Percentiles rank a stretch among this genome's conserved stretches.
Conservation (phyloP, 2,113 vertebrate species). For the Bubo blakistoni region DNA sequence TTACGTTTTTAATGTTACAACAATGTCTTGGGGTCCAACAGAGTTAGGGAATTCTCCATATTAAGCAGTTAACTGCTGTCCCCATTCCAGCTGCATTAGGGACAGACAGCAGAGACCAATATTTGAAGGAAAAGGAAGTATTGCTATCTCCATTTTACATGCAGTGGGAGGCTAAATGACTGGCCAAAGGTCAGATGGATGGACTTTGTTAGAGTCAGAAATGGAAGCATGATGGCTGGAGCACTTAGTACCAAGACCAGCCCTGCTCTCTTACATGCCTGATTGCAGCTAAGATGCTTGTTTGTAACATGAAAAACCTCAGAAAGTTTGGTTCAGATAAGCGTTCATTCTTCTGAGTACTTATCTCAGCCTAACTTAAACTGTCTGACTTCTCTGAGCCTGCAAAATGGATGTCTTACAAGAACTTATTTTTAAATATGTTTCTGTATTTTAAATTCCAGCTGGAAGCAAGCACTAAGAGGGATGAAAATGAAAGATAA, state of each 20-base stretch:
- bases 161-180: not conserved
- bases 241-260: not conserved
- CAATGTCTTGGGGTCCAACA: not conserved
- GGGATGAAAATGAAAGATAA: not conserved
- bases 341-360: not conserved
- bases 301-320: not conserved
- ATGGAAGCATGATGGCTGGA: not conserved
- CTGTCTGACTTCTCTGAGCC: not conserved
- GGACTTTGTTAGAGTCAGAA: not conserved
- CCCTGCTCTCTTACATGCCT: not conserved
- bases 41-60: not conserved
- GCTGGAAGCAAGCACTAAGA: not conserved
- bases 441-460: not conserved
- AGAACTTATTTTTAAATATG: not conserved
- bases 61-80: not conserved
- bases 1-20: not conserved
- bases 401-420: not conserved
- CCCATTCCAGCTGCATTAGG: not conserved
- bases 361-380: constrained; percentile 2
- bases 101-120: not conserved
- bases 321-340: constrained; percentile 6
- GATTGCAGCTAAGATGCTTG: not conserved
- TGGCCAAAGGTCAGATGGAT: not conserved
- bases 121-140: not conserved
- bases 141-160: not conserved